These are phyloP conservation scores for Eptesicus fuscus DNA, from an alignment of 2,113 vertebrate species.

Conservation along the genomic window DNA sequence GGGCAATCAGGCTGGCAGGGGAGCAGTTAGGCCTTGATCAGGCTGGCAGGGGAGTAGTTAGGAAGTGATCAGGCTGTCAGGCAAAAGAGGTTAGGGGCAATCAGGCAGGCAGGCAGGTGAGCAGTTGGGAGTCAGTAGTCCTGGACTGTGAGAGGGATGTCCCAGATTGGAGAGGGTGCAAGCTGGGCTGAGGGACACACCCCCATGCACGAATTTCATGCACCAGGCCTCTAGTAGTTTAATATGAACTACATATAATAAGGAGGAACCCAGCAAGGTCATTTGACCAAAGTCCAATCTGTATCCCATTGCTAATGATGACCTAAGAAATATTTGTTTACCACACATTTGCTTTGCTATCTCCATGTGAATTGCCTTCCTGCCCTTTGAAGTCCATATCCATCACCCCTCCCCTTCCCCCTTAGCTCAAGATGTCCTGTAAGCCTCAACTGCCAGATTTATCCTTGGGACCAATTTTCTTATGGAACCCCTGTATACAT, in stretches of 20 bases:
- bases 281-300: neutral
- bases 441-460: neutral
- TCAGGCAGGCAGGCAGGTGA: too few relatives aligned
- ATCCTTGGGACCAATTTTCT: neutral
- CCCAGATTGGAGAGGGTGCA: too few relatives aligned
- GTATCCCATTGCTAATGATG: neutral
- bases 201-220: too few relatives aligned
- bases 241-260: neutral
- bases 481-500: neutral
- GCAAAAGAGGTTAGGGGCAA: too few relatives aligned
- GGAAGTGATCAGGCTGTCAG: too few relatives aligned
- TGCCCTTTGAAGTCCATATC: neutral
- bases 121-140: too few relatives aligned
- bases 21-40: too few relatives aligned
- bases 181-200: too few relatives aligned
- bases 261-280: neutral
- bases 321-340: too few relatives aligned
- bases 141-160: too few relatives aligned
- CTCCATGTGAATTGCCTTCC: neutral
- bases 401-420: neutral
- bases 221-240: neutral
- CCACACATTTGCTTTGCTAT: neutral
- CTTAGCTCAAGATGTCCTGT: neutral
- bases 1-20: too few relatives aligned
- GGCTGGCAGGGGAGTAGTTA: too few relatives aligned